Evolutionary conservation across 2,797 vertebrate species (phyloP), one percentile per base, ranked within the genome.

Genomic region (Brachyrhaphis roseni): DNA sequence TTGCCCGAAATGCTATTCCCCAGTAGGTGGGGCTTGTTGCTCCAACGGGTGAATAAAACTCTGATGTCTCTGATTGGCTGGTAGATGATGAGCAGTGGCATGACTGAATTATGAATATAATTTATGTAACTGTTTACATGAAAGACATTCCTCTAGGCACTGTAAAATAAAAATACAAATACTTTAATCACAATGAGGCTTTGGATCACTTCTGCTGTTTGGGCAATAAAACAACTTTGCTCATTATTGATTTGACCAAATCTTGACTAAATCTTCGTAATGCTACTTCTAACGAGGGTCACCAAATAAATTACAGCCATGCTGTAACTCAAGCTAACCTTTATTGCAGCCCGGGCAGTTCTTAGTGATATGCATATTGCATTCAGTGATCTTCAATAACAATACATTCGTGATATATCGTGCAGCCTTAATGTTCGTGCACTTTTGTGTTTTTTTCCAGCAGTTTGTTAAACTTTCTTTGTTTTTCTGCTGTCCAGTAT

Each of bases 401-500:
- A 13, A 59, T 59, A 59, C 11, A 57, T 28, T 53, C 5, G 26
- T 55, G n/a, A 28, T 31, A 2, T 5, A 59, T 59, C 13, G 1
- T 15, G n/a, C 15, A 62, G 28, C 57, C 31, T 16, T 34, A 18
- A 34, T 36, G 16, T 64, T 36, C 1, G 0, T 64, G 31, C 31
- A 36, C 7, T 36, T 51, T 55, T 45, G 15, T 53, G n/a, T 51
- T 70, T 5, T 43, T 53, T 51, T 70, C 39, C 23, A 41, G 59
- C 51, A 80, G 36, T 64, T 72, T 1, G 7, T 78, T 1, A 78
- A 26, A 72, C 45, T 59, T 70, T 72, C 28, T 75, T 78, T 34
- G 62, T 12, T 75, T 76, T 49, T 80, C 62, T 76, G 45, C 34
- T 46, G 15, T 89, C 31, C 90, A 97, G 97, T 72, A 89, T 94